Conservation (phyloP, 2,113 vertebrate species). For the Capreolus pygargus region DNA sequence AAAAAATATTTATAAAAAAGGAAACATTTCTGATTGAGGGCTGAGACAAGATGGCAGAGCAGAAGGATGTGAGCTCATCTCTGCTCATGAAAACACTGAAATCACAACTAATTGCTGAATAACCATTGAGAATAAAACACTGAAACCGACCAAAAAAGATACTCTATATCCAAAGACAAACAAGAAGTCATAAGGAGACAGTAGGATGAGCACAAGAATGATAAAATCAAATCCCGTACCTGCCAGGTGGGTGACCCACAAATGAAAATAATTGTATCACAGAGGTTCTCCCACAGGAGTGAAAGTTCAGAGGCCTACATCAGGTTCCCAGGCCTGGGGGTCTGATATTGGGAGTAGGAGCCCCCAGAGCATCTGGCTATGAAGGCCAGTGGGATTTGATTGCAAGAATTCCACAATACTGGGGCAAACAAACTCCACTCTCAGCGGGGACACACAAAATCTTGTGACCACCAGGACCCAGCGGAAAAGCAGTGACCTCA, state of each 20-base stretch:
- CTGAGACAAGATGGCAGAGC: not conserved
- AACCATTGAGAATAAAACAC: not conserved
- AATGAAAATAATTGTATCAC: not conserved
- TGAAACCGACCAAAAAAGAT: not conserved
- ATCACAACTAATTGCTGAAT: not conserved
- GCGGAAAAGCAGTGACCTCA: not conserved
- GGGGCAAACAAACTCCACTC: not conserved
- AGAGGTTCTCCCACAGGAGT: not conserved
- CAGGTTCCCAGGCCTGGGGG: not conserved
- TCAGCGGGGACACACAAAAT: not conserved
- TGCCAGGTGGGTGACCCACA: not conserved
- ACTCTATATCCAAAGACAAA: not conserved
- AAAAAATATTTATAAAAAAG: constrained; percentile 14
- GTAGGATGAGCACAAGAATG: not conserved
- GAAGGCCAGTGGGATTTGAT: not conserved
- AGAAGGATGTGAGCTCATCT: not conserved
- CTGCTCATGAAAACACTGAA: not conserved
- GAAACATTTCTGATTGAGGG: not conserved
- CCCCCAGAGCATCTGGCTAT: not conserved
- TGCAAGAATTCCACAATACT: not conserved
- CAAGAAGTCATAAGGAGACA: not conserved
- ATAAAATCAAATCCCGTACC: not conserved
- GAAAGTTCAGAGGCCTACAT: not conserved
- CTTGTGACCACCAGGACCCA: not conserved
- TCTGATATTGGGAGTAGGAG: not conserved